A percentile compares a stretch with the other conserved stretches of the same genome.
Evolutionary conservation across 2,888 invertebrate species (phyloP).

Genomic region (Stenotaenia linearis): DNA sequence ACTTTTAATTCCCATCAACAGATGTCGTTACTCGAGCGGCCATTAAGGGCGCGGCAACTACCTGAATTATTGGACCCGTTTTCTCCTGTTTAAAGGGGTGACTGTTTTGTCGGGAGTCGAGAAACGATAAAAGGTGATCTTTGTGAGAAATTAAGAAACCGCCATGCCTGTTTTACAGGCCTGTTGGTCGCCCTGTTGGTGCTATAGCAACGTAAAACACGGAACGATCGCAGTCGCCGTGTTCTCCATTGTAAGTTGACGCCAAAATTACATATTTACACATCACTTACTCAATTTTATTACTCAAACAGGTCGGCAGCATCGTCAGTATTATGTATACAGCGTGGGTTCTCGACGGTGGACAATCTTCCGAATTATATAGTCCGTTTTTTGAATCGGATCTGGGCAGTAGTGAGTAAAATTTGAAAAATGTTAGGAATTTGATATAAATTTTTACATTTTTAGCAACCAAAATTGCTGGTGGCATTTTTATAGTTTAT

Average conservation of each 20-base stretch:
- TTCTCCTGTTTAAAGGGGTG: not conserved
- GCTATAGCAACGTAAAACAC: conserved; percentile 69
- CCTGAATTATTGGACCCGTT: not conserved
- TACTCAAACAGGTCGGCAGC: conserved; percentile 19
- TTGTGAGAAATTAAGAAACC: not conserved
- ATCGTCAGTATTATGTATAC: conserved; percentile 68
- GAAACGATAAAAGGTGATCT: not conserved
- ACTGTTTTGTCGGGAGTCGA: not conserved
- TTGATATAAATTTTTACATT: not conserved
- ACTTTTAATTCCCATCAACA: not conserved
- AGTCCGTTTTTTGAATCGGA: conserved; percentile 85
- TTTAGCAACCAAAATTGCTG: conserved; percentile 7
- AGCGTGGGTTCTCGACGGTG: conserved; percentile 72
- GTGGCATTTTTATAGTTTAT: conserved; percentile 22
- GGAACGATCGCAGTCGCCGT: conserved; percentile 73
- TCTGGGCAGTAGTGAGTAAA: conserved; percentile 64
- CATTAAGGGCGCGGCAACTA: not conserved
- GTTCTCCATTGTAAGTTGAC: conserved; percentile 59
- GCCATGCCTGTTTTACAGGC: conserved; percentile 65
- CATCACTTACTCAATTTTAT: not conserved
- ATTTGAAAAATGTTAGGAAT: not conserved
- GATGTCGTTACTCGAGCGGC: not conserved
- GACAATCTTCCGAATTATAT: conserved; percentile 81
- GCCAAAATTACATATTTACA: not conserved
- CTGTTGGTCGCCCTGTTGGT: conserved; percentile 84